Evolutionary conservation across 2,113 vertebrate genomes (phyloP).

Genomic region (Sclerurus mexicanus): DNA sequence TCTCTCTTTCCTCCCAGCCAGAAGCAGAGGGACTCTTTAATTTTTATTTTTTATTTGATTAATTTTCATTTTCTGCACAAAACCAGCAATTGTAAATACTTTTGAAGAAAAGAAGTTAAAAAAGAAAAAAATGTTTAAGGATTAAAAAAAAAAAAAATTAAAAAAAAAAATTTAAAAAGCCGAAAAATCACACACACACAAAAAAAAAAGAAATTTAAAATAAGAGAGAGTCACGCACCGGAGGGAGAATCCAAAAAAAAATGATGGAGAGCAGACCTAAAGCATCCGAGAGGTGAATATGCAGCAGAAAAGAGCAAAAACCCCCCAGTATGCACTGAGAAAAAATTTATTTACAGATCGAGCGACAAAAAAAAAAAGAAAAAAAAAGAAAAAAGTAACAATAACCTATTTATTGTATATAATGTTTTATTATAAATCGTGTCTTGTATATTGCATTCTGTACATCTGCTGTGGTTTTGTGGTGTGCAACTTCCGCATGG

Average conservation of each 20-base stretch:
- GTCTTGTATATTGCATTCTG: too few relatives aligned
- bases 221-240: conserved; percentile 6
- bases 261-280: conserved; percentile 44
- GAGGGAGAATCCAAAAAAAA: conserved; percentile 28
- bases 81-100: conserved; percentile 97
- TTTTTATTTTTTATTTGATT: conserved; percentile 4
- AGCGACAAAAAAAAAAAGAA: conserved; percentile 50
- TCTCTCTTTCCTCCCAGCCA: conserved; percentile 64
- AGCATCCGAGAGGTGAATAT: conserved; percentile 60
- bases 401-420: conserved; percentile 75
- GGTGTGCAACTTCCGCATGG: too few relatives aligned
- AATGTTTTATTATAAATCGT: too few relatives aligned
- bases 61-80: conserved; percentile 78
- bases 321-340: conserved; percentile 79
- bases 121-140: conserved; percentile 67
- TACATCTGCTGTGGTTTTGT: too few relatives aligned
- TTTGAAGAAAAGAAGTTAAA: conserved; percentile 65
- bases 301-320: conserved; percentile 65
- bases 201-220: conserved; percentile 32
- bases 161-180: conserved; percentile 66
- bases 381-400: conserved; percentile 44
- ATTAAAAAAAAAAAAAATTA: conserved; percentile 47
- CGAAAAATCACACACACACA: conserved; percentile 51
- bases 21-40: conserved; percentile 67
- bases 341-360: conserved; percentile 74